phyloP scores from a whole-genome alignment of 2,888 invertebrate species.

The Hemistola chrysoprasaria region DNA sequence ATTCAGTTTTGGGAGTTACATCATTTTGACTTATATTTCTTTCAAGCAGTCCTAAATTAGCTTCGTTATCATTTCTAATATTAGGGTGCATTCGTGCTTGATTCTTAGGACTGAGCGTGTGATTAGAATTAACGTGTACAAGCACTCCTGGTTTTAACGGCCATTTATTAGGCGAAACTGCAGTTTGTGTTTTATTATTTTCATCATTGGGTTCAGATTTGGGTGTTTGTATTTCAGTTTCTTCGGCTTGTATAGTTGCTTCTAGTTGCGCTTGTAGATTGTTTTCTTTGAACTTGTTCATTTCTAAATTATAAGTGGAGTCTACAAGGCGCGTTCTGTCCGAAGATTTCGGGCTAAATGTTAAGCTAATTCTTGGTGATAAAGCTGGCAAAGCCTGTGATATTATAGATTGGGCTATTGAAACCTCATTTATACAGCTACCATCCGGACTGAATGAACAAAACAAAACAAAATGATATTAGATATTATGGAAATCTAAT shows the following conservation, averaged over 20 bases:
- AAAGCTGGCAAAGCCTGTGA: conserved; percentile 78
- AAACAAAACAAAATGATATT: conserved; percentile 38
- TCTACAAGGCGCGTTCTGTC: conserved; percentile 74
- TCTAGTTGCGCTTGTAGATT: conserved; percentile 44
- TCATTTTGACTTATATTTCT: conserved; percentile 52
- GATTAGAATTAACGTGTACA: conserved; percentile 93
- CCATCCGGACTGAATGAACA: conserved; percentile 72
- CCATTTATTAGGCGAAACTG: conserved; percentile 87
- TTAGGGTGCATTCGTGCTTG: conserved; percentile 63
- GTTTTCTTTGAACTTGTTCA: conserved; percentile 61
- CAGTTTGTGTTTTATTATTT: conserved; percentile 51
- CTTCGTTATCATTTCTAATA: conserved; percentile 37
- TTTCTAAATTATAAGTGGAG: conserved; percentile 54
- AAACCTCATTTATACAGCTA: conserved; percentile 78
- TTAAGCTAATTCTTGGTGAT: conserved; percentile 68
- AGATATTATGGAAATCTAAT: too few species aligned
- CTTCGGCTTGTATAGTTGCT: conserved; percentile 47
- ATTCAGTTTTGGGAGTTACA: conserved; percentile 49
- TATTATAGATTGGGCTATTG: conserved; percentile 80
- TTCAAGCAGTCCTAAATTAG: conserved; percentile 69
- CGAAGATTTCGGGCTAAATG: conserved; percentile 72
- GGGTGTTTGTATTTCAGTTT: conserved; percentile 45
- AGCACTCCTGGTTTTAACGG: conserved; percentile 94
- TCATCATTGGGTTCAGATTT: conserved; percentile 50
- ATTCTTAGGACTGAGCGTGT: conserved; percentile 84